phyloP scores from a whole-genome alignment of 2,797 vertebrate species.

The Monodelphis domestica region DNA sequence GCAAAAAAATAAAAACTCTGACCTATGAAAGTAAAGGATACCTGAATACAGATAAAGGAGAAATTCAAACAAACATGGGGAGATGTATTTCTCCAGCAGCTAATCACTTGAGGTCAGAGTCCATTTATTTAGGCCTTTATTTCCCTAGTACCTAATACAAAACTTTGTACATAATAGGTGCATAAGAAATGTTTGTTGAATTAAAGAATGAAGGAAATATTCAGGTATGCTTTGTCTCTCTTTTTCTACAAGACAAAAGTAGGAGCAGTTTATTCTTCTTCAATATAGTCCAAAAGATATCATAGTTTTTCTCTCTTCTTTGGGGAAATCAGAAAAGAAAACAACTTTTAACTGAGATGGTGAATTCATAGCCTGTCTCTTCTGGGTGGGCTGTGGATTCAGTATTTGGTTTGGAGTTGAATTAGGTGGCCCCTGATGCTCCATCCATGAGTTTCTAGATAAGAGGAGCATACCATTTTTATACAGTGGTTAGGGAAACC shows the following conservation, averaged over 20 bases:
- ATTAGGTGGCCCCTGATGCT: not conserved
- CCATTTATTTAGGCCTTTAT: not conserved
- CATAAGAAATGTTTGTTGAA: slow-evolving; percentile 31
- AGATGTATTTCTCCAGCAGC: not conserved
- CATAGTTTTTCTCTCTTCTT: not conserved
- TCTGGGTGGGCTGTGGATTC: not conserved
- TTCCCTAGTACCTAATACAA: not conserved
- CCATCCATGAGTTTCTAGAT: not conserved
- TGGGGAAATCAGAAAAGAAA: not conserved
- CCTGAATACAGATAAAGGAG: not conserved
- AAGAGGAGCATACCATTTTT: not conserved
- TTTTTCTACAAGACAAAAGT: not conserved
- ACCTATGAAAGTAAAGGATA: not conserved
- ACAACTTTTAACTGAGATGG: not conserved
- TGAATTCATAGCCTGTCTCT: not conserved
- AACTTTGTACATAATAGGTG: not conserved
- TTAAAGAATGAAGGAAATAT: slow-evolving; percentile 31
- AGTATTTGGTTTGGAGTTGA: not conserved
- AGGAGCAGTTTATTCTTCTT: not conserved
- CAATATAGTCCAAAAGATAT: not conserved
- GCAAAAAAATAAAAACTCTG: not conserved
- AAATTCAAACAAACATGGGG: not conserved
- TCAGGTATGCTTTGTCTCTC: not conserved
- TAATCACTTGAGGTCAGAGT: not conserved
- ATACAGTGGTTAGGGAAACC: not conserved